phyloP scores from a whole-genome alignment of 2,797 vertebrate genomes.

The Lacerta agilis region DNA sequence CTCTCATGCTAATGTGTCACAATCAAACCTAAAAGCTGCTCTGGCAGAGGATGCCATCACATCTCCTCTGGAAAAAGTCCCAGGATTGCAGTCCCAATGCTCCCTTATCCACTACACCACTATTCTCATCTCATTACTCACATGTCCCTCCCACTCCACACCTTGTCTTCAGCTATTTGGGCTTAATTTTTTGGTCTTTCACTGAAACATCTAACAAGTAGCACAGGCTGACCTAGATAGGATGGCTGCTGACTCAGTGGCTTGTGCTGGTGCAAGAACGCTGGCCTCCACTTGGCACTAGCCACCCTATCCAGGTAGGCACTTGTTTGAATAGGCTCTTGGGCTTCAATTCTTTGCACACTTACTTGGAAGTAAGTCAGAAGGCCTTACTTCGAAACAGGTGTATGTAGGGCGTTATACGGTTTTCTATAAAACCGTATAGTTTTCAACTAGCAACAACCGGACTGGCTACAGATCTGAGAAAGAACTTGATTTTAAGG shows the following conservation, averaged over 20 bases:
- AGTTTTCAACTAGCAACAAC: background rate
- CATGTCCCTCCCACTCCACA: background rate
- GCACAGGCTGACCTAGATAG: background rate
- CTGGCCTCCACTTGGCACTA: background rate
- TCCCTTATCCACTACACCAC: background rate
- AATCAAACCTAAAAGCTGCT: background rate
- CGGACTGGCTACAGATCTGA: no score
- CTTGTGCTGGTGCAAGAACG: background rate
- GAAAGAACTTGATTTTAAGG: background rate
- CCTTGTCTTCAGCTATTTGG: background rate
- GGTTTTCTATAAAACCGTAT: no score
- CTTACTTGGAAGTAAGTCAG: background rate
- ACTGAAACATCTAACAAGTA: background rate
- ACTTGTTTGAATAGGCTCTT: background rate
- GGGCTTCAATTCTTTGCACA: background rate
- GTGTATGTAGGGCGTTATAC: background rate
- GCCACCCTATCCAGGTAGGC: background rate
- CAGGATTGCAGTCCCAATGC: no score
- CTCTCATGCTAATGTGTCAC: background rate
- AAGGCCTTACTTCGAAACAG: background rate
- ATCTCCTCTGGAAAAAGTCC: background rate
- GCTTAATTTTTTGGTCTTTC: background rate
- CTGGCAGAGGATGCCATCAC: background rate
- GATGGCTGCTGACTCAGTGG: background rate
- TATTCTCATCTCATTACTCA: background rate